Evolutionary conservation across 2,797 vertebrate species (phyloP).

Genomic region (Cottoperca gobio): DNA sequence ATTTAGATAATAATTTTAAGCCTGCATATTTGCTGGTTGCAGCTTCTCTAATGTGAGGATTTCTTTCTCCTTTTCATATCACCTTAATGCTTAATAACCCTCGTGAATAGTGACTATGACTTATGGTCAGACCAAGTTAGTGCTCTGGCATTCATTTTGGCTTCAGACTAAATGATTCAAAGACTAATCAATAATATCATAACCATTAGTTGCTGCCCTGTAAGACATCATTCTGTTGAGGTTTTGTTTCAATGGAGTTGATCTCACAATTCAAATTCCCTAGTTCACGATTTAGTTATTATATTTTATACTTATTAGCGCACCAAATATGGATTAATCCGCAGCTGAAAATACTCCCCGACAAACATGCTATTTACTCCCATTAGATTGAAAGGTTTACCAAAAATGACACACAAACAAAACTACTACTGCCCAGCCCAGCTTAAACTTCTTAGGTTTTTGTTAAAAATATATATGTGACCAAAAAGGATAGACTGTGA

Average conservation of each 20-base stretch:
- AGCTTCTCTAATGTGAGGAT: background rate
- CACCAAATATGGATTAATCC: background rate
- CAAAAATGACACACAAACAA: no score
- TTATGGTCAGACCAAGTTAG: no score
- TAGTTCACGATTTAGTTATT: background rate
- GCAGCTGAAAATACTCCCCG: background rate
- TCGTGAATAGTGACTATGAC: background rate
- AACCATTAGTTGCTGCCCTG: no score
- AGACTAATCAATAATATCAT: background rate
- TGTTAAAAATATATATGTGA: no score
- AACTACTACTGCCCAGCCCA: no score
- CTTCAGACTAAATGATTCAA: background rate
- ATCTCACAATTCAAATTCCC: background rate
- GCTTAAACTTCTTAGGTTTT: no score
- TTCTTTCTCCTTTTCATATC: constrained; percentile 6
- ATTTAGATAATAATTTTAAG: background rate
- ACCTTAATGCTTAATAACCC: background rate
- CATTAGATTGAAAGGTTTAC: no score
- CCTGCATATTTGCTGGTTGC: background rate
- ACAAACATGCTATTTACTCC: no score
- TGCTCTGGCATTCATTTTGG: background rate
- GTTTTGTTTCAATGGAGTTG: background rate
- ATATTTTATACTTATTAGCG: background rate
- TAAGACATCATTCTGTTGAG: background rate
- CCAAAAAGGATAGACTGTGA: no score